Percentiles rank a stretch among this genome's conserved stretches.
phyloP scores from a whole-genome alignment of 2,113 vertebrate species.

The Diphyllodes magnificus region DNA sequence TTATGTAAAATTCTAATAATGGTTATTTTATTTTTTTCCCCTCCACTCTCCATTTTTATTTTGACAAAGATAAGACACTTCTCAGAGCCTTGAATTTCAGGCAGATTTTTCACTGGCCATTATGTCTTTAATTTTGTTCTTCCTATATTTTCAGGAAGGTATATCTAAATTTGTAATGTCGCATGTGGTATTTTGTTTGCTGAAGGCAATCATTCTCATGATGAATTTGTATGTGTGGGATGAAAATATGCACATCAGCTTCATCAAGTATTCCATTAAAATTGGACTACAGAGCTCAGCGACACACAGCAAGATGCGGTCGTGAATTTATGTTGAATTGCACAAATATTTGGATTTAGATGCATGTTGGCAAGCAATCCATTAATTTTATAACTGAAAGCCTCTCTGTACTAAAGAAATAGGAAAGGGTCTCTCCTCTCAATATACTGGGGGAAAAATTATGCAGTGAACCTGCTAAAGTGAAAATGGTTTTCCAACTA shows the following conservation, averaged over 20 bases:
- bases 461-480: neutral
- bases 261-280: constrained; percentile 38
- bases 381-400: neutral
- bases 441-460: neutral
- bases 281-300: neutral
- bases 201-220: constrained; percentile 13
- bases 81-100: neutral
- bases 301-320: neutral
- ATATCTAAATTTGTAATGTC: neutral
- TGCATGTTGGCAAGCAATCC: neutral
- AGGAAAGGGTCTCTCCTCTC: neutral
- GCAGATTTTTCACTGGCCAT: neutral
- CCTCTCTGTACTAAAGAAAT: neutral
- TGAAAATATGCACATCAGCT: constrained; percentile 15
- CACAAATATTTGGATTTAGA: constrained; percentile 20
- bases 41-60: neutral
- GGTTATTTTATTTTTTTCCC: neutral
- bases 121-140: neutral
- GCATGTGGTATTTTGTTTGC: neutral
- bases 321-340: neutral
- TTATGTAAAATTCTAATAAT: neutral
- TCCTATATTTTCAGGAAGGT: neutral
- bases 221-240: constrained; percentile 26
- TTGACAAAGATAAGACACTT: neutral
- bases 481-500: neutral